A percentile compares a stretch with the other conserved stretches of the same genome.
Evolutionary conservation across 2,888 invertebrate species (phyloP).

Genomic region (Platerodrilus igneus): DNA sequence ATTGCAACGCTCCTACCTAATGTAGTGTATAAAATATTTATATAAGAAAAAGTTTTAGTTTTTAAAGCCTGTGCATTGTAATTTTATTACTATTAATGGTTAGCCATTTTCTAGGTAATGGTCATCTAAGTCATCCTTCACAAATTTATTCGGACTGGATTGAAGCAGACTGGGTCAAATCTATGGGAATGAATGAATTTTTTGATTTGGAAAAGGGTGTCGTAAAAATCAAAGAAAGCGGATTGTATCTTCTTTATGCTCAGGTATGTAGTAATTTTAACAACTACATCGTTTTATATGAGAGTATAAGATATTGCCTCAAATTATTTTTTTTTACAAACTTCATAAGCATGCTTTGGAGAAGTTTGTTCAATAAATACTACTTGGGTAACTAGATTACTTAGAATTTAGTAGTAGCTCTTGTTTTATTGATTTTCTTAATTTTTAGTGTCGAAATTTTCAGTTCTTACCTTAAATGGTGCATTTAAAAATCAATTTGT

Average conservation of each 20-base stretch:
- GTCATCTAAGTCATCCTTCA: slow-evolving; percentile 59
- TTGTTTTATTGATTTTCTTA: too few relatives aligned
- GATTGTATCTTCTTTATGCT: slow-evolving; percentile 73
- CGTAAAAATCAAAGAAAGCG: slow-evolving; percentile 63
- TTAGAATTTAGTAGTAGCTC: too few relatives aligned
- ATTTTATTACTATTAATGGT: slow-evolving; percentile 29
- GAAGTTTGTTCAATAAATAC: too few relatives aligned
- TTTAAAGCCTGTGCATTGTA: background rate
- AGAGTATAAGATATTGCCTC: too few relatives aligned
- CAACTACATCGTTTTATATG: too few relatives aligned
- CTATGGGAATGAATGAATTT: slow-evolving; percentile 57
- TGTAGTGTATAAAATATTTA: background rate
- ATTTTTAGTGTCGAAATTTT: too few relatives aligned
- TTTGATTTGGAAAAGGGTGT: slow-evolving; percentile 59
- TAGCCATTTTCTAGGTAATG: slow-evolving; percentile 55
- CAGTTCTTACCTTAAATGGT: too few relatives aligned
- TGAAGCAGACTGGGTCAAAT: slow-evolving; percentile 58
- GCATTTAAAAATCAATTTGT: too few relatives aligned
- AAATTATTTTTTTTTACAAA: too few relatives aligned
- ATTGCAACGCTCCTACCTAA: background rate
- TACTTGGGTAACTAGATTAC: too few relatives aligned
- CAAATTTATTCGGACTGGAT: slow-evolving; percentile 65
- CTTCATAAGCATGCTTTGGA: too few relatives aligned
- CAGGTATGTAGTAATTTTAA: slow-evolving; percentile 52
- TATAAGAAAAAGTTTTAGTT: background rate